Base-by-base conservation (phyloP, 1,140 invertebrate genomes). In the Cotesia glomerata region DNA sequence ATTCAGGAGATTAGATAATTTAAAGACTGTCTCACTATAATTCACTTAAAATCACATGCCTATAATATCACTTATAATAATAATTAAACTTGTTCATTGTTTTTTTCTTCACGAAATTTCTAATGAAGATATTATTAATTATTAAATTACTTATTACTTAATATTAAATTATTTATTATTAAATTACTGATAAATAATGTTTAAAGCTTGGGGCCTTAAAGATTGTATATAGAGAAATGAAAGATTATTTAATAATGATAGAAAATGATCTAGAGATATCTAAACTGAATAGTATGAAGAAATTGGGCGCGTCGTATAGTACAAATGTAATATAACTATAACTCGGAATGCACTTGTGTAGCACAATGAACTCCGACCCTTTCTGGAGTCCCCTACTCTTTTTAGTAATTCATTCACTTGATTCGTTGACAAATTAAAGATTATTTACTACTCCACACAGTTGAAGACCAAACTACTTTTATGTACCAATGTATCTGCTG, bases 311-410 rank as follows among this genome's bases (percentile, higher is more conserved):
- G 78, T 75, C 72, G 77, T 35, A 45, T 26, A 26, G 26, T 26
- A 26, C 26, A 26, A 26, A 26, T 26, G 26, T 26, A 26, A 26
- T 26, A 26, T 26, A 26, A 78, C 77, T n/a, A 64, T 73, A 26
- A 78, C 77, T 76, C 76, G 77, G 79, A 76, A 79, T 77, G 77
- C 81, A 81, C 79, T 81, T 80, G 80, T 81, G 78, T 45, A 45
- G 81, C 81, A 81, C 82, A 81, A 84, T 84, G 82, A 84, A 84
- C 82, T 82, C 77, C 81, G 81, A 84, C 80, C 82, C 80, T 77
- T 68, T 52, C 8, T 74, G 75, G 71, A 69, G 52, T 67, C 34
- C 61, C 35, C 70, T 64, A 45, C 72, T 62, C 34, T 69, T 62
- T 9, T 54, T 8, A 56, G 58, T 26, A 52, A n/a, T 70, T 69